phyloP scores from a whole-genome alignment of 1,140 invertebrate species.

The Pygmarrhopalites habei region DNA sequence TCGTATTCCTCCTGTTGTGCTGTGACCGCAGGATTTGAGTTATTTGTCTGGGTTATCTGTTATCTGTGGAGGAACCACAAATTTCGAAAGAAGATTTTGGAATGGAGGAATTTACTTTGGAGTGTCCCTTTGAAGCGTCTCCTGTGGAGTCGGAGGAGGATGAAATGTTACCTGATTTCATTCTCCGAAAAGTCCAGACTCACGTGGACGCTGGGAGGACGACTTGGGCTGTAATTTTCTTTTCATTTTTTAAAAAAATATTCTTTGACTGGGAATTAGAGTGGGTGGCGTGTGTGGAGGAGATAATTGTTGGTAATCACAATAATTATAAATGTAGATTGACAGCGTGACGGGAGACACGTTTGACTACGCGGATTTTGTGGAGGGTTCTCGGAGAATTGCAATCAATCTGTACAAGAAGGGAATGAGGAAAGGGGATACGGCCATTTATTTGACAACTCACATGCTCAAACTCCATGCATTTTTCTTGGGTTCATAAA shows the following conservation, averaged over 20 bases:
- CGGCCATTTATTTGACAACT: constrained; percentile 22
- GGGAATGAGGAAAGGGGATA: constrained; percentile 31
- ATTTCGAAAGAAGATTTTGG: no score
- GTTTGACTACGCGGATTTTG: constrained; percentile 21
- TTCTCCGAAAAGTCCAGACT: neutral
- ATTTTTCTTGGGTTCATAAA: constrained; percentile 23
- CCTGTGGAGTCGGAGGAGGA: neutral
- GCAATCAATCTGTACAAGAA: constrained; percentile 28
- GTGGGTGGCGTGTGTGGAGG: neutral
- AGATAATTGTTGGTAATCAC: neutral
- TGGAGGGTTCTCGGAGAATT: constrained; percentile 21
- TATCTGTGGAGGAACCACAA: no score
- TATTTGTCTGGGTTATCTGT: no score
- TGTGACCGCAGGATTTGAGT: no score
- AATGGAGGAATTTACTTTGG: neutral
- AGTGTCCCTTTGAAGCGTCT: neutral
- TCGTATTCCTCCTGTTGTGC: no score
- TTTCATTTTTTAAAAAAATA: neutral
- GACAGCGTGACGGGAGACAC: constrained; percentile 21
- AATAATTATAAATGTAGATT: constrained; percentile 19
- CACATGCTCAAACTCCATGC: constrained; percentile 23
- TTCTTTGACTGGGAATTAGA: neutral
- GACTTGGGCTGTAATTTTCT: neutral
- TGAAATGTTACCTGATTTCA: neutral
- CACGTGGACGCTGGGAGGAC: neutral